A percentile compares a stretch with the other conserved stretches of the same genome.
Evolutionary conservation across 1,140 invertebrate species (phyloP).

Genomic region (Sitophilus oryzae): DNA sequence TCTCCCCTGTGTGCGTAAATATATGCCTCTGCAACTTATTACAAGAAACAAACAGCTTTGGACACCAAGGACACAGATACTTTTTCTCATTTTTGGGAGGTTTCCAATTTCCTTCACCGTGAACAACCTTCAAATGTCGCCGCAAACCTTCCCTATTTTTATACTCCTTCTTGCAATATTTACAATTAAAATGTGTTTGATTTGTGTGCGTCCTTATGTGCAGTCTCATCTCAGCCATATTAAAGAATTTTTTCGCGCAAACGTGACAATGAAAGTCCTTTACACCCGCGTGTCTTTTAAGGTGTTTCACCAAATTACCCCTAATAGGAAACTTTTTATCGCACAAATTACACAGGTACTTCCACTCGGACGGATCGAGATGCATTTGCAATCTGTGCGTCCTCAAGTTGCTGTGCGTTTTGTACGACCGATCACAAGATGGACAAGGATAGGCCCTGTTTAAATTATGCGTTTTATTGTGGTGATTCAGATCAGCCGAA

Average conservation of each 20-base stretch:
- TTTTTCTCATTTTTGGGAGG: constrained; percentile 17
- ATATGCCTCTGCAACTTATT: constrained; percentile 36
- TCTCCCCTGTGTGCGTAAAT: constrained; percentile 37
- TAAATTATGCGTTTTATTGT: constrained; percentile 20
- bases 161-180: constrained; percentile 72
- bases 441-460: constrained; percentile 15
- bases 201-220: constrained; percentile 93
- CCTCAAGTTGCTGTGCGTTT: constrained; percentile 20
- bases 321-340: constrained; percentile 21
- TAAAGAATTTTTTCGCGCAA: constrained; percentile 94
- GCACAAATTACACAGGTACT: constrained; percentile 17
- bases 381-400: constrained; percentile 22
- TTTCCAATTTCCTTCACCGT: constrained; percentile 22
- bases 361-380: constrained; percentile 19
- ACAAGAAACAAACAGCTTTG: constrained; percentile 22
- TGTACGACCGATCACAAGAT: constrained; percentile 16
- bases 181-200: constrained; percentile 92
- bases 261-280: constrained; percentile 69
- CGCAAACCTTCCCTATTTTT: constrained; percentile 21
- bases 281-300: constrained; percentile 20
- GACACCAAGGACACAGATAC: constrained; percentile 20
- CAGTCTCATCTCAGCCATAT: constrained; percentile 81
- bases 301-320: constrained; percentile 18
- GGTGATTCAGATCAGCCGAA: constrained; percentile 20
- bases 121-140: constrained; percentile 22